These are phyloP conservation scores for Leptogaster cylindrica DNA, from an alignment of 2,888 invertebrate genomes.

Conservation along the genomic window DNA sequence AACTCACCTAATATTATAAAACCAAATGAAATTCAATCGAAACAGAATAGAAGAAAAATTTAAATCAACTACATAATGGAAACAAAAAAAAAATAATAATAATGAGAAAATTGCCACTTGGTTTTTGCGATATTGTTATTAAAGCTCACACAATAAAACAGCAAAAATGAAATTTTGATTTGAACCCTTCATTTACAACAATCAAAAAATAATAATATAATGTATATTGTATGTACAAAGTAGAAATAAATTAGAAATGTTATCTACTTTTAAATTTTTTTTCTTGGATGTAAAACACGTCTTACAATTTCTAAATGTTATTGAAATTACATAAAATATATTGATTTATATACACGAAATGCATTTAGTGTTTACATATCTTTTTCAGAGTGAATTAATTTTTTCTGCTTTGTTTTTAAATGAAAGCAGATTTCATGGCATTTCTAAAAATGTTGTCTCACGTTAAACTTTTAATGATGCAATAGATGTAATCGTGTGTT, in stretches of 20 bases:
- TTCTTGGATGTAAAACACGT: background rate
- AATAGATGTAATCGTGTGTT: background rate
- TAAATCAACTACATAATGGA: too few species aligned
- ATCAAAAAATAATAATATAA: background rate
- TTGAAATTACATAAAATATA: background rate
- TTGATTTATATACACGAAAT: background rate
- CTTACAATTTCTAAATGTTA: background rate
- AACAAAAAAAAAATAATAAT: too few species aligned
- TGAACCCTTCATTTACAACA: background rate
- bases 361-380: background rate
- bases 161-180: background rate
- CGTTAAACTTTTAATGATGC: background rate
- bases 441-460: background rate
- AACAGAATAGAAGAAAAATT: too few species aligned
- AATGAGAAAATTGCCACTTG: background rate
- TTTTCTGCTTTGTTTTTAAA: background rate
- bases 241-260: background rate
- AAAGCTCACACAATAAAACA: background rate
- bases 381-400: background rate
- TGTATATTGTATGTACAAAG: background rate
- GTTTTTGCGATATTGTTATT: background rate
- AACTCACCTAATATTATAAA: too few species aligned
- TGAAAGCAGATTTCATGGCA: background rate
- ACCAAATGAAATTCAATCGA: too few species aligned
- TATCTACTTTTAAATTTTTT: background rate